Conservation (phyloP, 2,113 vertebrate genomes). For the Poeciliopsis occidentalis region DNA sequence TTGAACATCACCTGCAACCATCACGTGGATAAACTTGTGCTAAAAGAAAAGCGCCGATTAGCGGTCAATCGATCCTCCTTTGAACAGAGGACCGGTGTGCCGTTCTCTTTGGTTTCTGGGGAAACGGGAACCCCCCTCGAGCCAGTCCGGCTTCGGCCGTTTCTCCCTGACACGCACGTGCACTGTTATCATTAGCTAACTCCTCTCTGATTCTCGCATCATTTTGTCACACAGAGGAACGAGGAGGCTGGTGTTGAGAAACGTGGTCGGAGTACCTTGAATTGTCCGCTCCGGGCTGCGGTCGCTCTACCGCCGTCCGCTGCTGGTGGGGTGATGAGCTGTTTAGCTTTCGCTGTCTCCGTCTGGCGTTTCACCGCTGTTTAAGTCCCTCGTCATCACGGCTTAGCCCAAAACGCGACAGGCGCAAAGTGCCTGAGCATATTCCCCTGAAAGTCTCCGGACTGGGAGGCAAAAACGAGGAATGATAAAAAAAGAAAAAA, state of each 20-base stretch:
- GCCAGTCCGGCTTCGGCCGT: no score
- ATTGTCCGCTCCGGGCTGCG: conserved; percentile 6
- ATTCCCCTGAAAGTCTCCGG: neutral
- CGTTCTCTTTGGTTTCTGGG: no score
- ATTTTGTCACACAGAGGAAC: neutral
- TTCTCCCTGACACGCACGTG: neutral
- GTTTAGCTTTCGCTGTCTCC: conserved; percentile 60
- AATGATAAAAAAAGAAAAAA: no score
- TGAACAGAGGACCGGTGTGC: no score
- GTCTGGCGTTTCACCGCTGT: conserved; percentile 49
- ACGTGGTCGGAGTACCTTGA: conserved; percentile 46
- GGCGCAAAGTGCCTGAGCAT: neutral
- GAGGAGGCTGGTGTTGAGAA: neutral
- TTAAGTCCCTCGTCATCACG: conserved; percentile 49
- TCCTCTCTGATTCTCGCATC: neutral
- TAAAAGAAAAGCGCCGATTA: no score
- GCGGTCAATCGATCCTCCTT: no score
- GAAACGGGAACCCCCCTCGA: no score
- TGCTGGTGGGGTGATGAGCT: conserved; percentile 25
- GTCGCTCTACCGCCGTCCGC: conserved; percentile 30
- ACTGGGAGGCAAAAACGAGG: neutral
- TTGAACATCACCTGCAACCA: no score
- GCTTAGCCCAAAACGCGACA: conserved; percentile 6
- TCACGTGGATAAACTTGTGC: no score
- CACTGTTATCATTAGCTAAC: neutral